Percentiles rank a stretch among this genome's conserved stretches.
phyloP scores from a whole-genome alignment of 2,797 vertebrate genomes.

The Sebastes oblongus region DNA sequence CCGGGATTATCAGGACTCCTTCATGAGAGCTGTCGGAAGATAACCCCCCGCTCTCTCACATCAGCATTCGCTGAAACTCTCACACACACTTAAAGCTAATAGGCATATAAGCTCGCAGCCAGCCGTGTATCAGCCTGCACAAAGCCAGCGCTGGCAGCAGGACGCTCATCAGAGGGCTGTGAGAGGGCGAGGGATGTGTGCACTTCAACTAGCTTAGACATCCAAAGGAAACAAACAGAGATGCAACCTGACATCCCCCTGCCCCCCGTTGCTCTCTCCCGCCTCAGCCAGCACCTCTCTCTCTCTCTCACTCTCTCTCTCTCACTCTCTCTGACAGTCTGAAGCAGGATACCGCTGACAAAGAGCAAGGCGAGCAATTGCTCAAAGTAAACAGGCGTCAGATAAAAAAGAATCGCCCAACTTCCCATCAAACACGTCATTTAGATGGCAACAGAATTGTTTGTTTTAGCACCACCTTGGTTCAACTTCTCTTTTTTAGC shows the following conservation, averaged over 20 bases:
- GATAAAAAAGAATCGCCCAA: neutral
- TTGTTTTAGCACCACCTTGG: neutral
- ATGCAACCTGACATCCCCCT: slow-evolving; percentile 25
- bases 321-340: neutral
- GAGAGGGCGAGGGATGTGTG: slow-evolving; percentile 26
- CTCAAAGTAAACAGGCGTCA: neutral
- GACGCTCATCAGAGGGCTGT: slow-evolving; percentile 20
- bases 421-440: neutral
- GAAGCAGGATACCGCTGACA: neutral
- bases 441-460: neutral
- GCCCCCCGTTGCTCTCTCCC: neutral
- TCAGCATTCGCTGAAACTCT: slow-evolving; percentile 36
- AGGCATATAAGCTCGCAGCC: slow-evolving; percentile 14
- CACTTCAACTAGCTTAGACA: slow-evolving; percentile 33
- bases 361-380: neutral
- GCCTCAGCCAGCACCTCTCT: neutral
- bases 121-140: slow-evolving; percentile 3
- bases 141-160: slow-evolving; percentile 32
- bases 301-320: no score
- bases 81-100: slow-evolving; percentile 20
- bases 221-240: slow-evolving; percentile 47
- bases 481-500: neutral
- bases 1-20: slow-evolving; percentile 45
- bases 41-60: slow-evolving; percentile 33
- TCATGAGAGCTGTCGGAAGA: slow-evolving; percentile 40